Evolutionary conservation across 2,888 invertebrate species (phyloP).

Genomic region (Perizoma affinitatum): DNA sequence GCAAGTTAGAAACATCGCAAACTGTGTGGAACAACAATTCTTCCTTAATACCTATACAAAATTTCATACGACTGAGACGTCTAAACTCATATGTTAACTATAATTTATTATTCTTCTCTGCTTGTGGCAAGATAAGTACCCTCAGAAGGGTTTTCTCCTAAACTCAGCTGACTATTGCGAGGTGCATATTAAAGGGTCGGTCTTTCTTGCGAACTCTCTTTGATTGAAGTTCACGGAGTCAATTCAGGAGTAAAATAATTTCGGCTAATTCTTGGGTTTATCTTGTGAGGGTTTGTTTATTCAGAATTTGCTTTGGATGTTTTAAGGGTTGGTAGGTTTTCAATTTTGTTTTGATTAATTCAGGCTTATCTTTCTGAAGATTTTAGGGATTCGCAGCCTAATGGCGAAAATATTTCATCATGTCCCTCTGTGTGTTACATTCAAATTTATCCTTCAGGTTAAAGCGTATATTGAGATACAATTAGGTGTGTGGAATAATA

Average conservation of each 20-base stretch:
- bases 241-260: constrained; percentile 70
- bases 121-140: constrained; percentile 77
- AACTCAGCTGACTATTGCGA: constrained; percentile 77
- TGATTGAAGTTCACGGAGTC: constrained; percentile 69
- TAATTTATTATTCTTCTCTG: constrained; percentile 23
- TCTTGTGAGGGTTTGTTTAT: constrained; percentile 51
- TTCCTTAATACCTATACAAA: too few relatives aligned
- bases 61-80: not conserved
- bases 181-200: constrained; percentile 77
- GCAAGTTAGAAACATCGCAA: too few relatives aligned
- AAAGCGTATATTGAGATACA: too few relatives aligned
- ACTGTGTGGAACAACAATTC: too few relatives aligned
- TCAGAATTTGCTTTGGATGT: constrained; percentile 45
- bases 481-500: too few relatives aligned
- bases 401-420: too few relatives aligned
- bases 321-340: constrained; percentile 16
- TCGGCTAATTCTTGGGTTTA: constrained; percentile 58
- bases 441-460: too few relatives aligned
- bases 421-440: too few relatives aligned
- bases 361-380: too few relatives aligned
- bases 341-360: not conserved
- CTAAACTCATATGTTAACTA: not conserved
- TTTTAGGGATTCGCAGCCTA: too few relatives aligned
- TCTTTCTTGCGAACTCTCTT: constrained; percentile 67
- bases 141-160: constrained; percentile 72